Base-by-base conservation (phyloP, 2,113 vertebrate genomes). In the Sapajus apella region DNA sequence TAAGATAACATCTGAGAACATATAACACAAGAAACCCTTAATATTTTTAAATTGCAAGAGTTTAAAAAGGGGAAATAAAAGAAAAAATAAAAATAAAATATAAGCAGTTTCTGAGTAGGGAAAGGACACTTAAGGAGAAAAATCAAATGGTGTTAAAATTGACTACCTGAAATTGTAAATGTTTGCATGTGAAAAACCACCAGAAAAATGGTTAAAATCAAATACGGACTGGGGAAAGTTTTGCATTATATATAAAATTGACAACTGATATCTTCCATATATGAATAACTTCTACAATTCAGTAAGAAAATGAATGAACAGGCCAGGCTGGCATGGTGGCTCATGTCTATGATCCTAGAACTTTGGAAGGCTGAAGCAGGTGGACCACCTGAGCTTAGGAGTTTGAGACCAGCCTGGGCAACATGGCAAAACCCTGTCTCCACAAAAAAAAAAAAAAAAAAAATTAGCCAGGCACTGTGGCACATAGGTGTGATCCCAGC, bases 151-250 rank as follows among this genome's bases (percentile, higher is more conserved):
- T 68, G 4, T 6, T 40, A 45, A 77, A 9, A 90, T 37, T 66
- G 55, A 73, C 13, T 47, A 66, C 64, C 45, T 96, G 72, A 86
- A 37, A 84, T 45, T 84, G 83, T n/a, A 94, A 72, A 94, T 64
- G 35, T 90, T 88, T 93, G 45, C 45, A 45, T 79, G 37, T 68
- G 50, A 87, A 70, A 55, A 93, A 32, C 10, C 70, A 77, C 27
- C 61, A 70, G 13, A 47, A n/a, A 80, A 66, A 58, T n/a, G 27
- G 32, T 81, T 45, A 55, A 95, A 90, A 77, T 47, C 16, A 32
- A 84, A n/a, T 77, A 37, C 47, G 40, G 85, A 32, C 14, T 64
- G 27, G 80, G 14, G 25, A 47, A 79, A 77, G 13, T 14, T 50
- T 88, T 61, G 8, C 21, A 21, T 55, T 40, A 55, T 23, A 27